Percentiles rank a stretch among this genome's conserved stretches.
These are phyloP conservation scores for Pterophyllum scalare DNA, from an alignment of 2,113 vertebrate species.

Conservation along the genomic window DNA sequence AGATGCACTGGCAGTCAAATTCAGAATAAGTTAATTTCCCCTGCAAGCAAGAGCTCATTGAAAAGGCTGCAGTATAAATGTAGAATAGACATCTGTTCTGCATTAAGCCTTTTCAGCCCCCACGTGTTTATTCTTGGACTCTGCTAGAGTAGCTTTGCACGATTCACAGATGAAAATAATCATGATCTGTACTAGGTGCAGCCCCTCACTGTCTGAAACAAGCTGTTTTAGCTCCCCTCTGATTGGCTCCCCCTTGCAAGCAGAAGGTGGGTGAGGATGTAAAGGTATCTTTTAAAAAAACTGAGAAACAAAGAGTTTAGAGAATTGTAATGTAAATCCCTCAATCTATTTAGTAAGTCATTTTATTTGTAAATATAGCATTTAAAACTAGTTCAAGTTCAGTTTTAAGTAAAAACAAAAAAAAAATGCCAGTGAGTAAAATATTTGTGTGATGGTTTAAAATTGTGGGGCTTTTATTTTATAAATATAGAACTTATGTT, in stretches of 20 bases:
- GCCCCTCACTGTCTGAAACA: not conserved
- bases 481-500: no score
- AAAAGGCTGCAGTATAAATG: not conserved
- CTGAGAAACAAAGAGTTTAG: not conserved
- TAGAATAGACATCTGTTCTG: not conserved
- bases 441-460: no score
- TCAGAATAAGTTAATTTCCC: not conserved
- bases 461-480: no score
- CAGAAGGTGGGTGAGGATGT: not conserved
- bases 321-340: no score
- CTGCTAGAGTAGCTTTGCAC: not conserved
- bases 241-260: not conserved
- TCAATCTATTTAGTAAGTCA: no score
- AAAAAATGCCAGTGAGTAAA: no score
- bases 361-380: no score
- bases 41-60: not conserved
- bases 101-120: not conserved
- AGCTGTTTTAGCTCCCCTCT: not conserved
- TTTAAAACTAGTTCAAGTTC: no score
- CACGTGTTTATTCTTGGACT: not conserved
- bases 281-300: no score
- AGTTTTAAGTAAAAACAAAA: no score
- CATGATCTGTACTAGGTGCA: not conserved
- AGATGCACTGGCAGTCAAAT: not conserved
- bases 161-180: not conserved